A percentile compares a stretch with the other conserved stretches of the same genome.
Evolutionary conservation across 2,797 vertebrate species (phyloP).

Genomic region (Sebastes alutus): DNA sequence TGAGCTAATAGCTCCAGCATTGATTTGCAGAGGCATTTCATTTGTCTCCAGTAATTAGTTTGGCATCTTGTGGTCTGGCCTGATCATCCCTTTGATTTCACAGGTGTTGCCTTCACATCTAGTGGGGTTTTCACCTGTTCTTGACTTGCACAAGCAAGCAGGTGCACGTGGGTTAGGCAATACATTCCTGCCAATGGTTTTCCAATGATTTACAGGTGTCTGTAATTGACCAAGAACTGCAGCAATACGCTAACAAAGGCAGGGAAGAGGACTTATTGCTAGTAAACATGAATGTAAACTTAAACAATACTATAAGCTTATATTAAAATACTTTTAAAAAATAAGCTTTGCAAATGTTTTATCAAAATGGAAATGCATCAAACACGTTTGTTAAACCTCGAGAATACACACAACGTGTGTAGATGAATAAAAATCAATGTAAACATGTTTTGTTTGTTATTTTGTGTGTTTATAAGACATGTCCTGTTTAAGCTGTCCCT

Average conservation of each 20-base stretch:
- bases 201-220: neutral
- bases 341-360: neutral
- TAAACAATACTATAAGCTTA: too few species aligned
- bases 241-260: neutral
- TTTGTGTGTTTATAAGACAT: neutral
- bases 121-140: neutral
- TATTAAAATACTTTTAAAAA: neutral
- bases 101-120: neutral
- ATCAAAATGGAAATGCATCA: neutral
- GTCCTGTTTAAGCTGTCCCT: neutral
- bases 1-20: neutral
- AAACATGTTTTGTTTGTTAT: neutral
- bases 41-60: neutral
- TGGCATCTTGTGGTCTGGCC: neutral
- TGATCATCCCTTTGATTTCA: neutral
- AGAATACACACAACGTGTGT: neutral
- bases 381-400: neutral
- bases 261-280: neutral
- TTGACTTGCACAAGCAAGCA: neutral
- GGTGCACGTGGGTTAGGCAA: neutral
- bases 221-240: neutral
- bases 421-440: neutral
- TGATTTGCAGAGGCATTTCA: neutral
- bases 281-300: neutral
- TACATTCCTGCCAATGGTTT: neutral